Conservation (phyloP, 2,797 vertebrate genomes). For the Acanthurus lineatus region DNA sequence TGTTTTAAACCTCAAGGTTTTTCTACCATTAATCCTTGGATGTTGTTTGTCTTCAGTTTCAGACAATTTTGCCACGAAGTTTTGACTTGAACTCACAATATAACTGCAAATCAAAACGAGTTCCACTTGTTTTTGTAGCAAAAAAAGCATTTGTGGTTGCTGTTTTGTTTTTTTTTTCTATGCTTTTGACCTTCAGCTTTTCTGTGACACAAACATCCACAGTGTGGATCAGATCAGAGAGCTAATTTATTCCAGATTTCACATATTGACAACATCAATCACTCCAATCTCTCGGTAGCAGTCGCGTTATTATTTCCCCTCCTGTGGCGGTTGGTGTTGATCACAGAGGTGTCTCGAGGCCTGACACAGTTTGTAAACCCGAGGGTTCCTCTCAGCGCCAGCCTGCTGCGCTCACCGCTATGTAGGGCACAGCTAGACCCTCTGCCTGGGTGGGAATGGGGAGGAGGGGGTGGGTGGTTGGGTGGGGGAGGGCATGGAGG, state of each 20-base stretch:
- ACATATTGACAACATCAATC: slow-evolving; percentile 81
- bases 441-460: slow-evolving; percentile 58
- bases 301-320: slow-evolving; percentile 58
- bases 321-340: slow-evolving; percentile 71
- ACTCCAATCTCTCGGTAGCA: slow-evolving; percentile 60
- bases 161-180: not conserved
- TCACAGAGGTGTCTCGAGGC: slow-evolving; percentile 82
- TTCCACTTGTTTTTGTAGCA: not conserved
- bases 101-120: not conserved
- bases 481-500: not conserved
- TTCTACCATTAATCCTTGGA: not conserved
- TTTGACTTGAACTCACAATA: not conserved
- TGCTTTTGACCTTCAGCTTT: slow-evolving; percentile 54
- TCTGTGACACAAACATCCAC: slow-evolving; percentile 56
- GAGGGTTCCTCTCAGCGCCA: slow-evolving; percentile 78
- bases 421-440: slow-evolving; percentile 85
- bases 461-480: not conserved
- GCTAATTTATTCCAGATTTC: slow-evolving; percentile 70
- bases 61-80: not conserved
- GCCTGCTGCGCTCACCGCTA: slow-evolving; percentile 81
- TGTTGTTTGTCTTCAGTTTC: not conserved
- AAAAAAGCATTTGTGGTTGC: not conserved
- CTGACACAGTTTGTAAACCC: slow-evolving; percentile 87
- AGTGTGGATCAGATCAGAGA: slow-evolving; percentile 61
- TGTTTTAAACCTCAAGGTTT: slow-evolving; percentile 3